These are phyloP conservation scores for Galagoides demidoff DNA, from an alignment of 2,797 vertebrate genomes.

Conservation along the genomic window DNA sequence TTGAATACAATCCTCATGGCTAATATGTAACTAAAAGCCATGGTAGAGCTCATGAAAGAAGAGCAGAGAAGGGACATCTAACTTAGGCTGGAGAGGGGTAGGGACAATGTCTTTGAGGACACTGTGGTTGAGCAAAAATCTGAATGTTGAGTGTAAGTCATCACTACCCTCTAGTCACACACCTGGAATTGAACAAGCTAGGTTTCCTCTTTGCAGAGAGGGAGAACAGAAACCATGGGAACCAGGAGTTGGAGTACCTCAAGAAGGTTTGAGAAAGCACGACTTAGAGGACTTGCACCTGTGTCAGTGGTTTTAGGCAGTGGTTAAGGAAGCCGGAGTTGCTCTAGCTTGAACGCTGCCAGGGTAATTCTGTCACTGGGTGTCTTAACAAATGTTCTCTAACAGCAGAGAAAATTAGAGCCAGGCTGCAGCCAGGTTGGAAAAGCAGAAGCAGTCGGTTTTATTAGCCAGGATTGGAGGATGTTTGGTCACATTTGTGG, in stretches of 20 bases:
- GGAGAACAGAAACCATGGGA: background rate
- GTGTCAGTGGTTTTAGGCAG: background rate
- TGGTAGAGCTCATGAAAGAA: background rate
- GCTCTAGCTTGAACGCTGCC: background rate
- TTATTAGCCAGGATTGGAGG: background rate
- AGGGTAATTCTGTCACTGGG: background rate
- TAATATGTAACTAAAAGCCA: background rate
- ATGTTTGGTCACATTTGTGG: background rate
- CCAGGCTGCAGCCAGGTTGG: background rate
- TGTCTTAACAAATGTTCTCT: background rate
- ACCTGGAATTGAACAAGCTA: background rate
- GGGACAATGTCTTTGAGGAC: slow-evolving; percentile 29
- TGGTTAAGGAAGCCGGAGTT: background rate
- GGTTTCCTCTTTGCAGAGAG: background rate
- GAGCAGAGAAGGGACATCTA: slow-evolving; percentile 9
- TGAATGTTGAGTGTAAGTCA: background rate
- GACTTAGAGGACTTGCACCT: background rate
- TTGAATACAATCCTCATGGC: background rate
- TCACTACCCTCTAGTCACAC: background rate
- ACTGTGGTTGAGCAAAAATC: background rate
- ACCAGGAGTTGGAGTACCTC: background rate
- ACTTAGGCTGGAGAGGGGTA: background rate
- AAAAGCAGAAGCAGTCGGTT: background rate
- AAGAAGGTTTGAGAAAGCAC: background rate
- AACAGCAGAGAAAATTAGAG: background rate